These are phyloP conservation scores for Notarius quadriscutis DNA, from an alignment of 2,113 vertebrate species.

Conservation along the genomic window DNA sequence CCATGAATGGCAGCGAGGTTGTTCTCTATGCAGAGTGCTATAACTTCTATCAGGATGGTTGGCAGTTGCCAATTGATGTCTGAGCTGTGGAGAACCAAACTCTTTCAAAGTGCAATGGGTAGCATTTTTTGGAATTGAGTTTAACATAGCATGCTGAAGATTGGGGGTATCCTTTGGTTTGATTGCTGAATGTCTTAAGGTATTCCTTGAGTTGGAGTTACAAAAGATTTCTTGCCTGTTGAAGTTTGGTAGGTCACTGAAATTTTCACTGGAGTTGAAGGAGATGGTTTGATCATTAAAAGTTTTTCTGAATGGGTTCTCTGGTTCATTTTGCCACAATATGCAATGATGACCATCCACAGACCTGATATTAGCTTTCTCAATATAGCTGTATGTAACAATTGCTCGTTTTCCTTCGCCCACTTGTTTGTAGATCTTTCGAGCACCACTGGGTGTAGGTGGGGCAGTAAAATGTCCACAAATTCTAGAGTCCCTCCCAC, in stretches of 20 bases:
- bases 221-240: conserved; percentile 33
- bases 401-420: conserved; percentile 79
- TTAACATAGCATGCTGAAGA: conserved; percentile 51
- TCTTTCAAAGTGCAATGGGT: conserved; percentile 64
- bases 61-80: conserved; percentile 44
- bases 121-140: conserved; percentile 62
- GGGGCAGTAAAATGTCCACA: conserved; percentile 77
- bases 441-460: conserved; percentile 72
- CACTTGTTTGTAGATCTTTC: background rate
- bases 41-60: conserved; percentile 33
- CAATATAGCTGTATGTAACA: conserved; percentile 92
- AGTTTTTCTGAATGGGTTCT: conserved; percentile 61
- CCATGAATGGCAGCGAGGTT: conserved; percentile 64
- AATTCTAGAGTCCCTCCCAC: conserved; percentile 39
- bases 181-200: conserved; percentile 16
- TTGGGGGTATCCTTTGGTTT: conserved; percentile 47
- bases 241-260: conserved; percentile 59
- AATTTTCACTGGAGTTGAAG: conserved; percentile 56
- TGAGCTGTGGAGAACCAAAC: conserved; percentile 68
- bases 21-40: conserved; percentile 30
- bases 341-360: conserved; percentile 62
- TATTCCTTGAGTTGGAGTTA: conserved; percentile 25
- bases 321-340: conserved; percentile 48
- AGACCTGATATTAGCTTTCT: conserved; percentile 84
- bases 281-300: conserved; percentile 45